Evolutionary conservation across 2,888 invertebrate genomes (phyloP).

Genomic region (Cerceris rybyensis): DNA sequence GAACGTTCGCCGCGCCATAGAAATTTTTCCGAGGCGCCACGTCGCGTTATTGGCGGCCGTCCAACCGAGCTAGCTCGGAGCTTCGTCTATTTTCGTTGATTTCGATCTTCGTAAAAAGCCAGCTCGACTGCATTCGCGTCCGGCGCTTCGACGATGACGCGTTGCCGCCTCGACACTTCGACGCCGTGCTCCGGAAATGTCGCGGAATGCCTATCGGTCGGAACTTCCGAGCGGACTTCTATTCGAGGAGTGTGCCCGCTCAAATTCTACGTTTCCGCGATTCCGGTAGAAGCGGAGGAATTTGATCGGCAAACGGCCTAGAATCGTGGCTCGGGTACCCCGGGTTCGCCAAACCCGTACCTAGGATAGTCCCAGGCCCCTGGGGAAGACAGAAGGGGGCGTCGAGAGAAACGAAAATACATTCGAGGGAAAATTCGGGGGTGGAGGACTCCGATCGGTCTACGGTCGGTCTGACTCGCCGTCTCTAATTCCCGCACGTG

Average conservation of each 20-base stretch:
- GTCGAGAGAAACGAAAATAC: not conserved
- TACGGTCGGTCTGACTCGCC: slow-evolving; percentile 39
- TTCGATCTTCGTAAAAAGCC: slow-evolving; percentile 63
- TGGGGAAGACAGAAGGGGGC: not conserved
- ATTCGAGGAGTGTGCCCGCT: too few species aligned
- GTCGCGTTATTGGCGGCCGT: slow-evolving; percentile 61
- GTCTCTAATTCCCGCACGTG: slow-evolving; percentile 54
- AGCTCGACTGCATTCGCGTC: slow-evolving; percentile 20
- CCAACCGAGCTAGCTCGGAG: slow-evolving; percentile 63
- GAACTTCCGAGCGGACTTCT: too few species aligned
- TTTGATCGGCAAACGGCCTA: slow-evolving; percentile 8
- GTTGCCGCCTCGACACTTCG: too few species aligned
- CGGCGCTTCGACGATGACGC: slow-evolving; percentile 1
- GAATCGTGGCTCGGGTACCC: not conserved
- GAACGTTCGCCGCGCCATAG: slow-evolving; percentile 26
- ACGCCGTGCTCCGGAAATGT: too few species aligned
- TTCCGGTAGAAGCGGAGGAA: slow-evolving; percentile 1
- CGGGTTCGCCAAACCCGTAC: too few species aligned
- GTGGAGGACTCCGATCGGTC: slow-evolving; percentile 4
- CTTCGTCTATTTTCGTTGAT: slow-evolving; percentile 75
- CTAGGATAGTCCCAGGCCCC: too few species aligned
- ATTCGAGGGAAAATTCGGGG: not conserved
- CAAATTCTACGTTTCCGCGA: not conserved
- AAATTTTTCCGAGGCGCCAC: slow-evolving; percentile 64
- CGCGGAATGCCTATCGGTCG: too few species aligned